Evolutionary conservation across 2,113 vertebrate genomes (phyloP), one percentile per base, ranked within the genome.

Genomic region (Ramphastos sulfuratus): DNA sequence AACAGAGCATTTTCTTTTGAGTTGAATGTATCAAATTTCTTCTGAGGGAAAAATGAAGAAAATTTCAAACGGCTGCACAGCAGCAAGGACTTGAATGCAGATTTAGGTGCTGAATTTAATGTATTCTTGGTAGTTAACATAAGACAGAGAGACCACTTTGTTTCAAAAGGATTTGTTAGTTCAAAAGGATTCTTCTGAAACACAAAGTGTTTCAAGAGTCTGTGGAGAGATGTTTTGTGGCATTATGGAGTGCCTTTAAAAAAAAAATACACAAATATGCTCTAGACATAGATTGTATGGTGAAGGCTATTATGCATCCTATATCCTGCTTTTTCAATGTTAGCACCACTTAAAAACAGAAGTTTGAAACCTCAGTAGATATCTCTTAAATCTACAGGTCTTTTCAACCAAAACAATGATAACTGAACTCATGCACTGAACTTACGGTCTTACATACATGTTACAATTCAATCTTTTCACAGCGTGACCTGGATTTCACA

Each of bases 401-500:
- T 73, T 84, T 87, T 64, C 70, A 90, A 71, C 14, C 18, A 3
- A 3, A 83, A 21, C 20, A 37, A 27, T 48, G 52, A 52, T 74
- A 89, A 89, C 54, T 91, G 76, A 71, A 85, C 75, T 85, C 15
- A 50, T 69, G 55, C 35, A 55, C 46, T 75, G 13, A 91, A 71
- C 7, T 50, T 87, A 46, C 0, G 2, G 19, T 64, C 52, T 80
- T 80, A 61, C 75, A 93, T 91, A 96, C 25, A 19, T 87, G 55
- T 94, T 80, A 28, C 58, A 28, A 88, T 88, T 70, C 59, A 59
- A 78, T 96, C 93, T 93, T 87, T 90, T 92, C 87, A 72, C 98
- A 99, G 99, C 98, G 99, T 56, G 99, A 99, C 97, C 97, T 99
- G 97, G 99, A 99, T 97, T 99, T 99, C 95, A 99, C 98, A 79